phyloP scores from a whole-genome alignment of 2,797 vertebrate species.

The Urosaurus nigricauda region DNA sequence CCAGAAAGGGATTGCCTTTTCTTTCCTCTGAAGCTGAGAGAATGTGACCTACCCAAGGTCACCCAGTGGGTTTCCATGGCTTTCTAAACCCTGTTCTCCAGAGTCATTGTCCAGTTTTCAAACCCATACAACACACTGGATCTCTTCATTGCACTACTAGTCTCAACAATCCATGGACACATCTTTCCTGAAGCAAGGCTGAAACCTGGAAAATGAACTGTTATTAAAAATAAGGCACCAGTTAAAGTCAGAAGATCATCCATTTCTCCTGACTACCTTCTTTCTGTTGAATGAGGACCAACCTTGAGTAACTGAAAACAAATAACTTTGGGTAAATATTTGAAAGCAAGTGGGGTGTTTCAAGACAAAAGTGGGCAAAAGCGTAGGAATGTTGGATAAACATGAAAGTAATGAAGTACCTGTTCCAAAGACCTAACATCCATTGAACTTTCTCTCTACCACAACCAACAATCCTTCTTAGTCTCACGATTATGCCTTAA shows the following conservation, averaged over 20 bases:
- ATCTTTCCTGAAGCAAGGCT: neutral
- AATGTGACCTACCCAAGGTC: too few species aligned
- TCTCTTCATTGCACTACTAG: neutral
- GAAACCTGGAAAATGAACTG: neutral
- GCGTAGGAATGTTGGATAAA: neutral
- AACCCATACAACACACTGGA: too few species aligned
- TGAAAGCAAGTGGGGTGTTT: constrained; percentile 40
- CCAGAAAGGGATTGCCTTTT: too few species aligned
- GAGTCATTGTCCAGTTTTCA: too few species aligned
- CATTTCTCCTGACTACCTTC: constrained; percentile 32
- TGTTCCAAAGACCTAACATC: neutral
- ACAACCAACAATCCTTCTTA: neutral
- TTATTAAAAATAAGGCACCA: neutral
- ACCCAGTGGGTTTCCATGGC: too few species aligned
- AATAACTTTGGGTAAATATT: neutral
- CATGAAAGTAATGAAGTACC: neutral
- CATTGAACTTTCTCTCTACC: neutral
- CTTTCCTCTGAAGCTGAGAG: too few species aligned
- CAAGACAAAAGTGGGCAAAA: constrained; percentile 17
- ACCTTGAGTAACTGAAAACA: constrained; percentile 33
- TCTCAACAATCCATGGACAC: neutral
- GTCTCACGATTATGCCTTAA: constrained; percentile 18
- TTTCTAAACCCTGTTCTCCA: too few species aligned
- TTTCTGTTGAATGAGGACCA: constrained; percentile 17
- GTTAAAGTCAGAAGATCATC: neutral